Percentiles rank a stretch among this genome's conserved stretches.
Conservation (phyloP, 2,888 invertebrate species). For the Pseudococcus jackbeardsleyi region DNA sequence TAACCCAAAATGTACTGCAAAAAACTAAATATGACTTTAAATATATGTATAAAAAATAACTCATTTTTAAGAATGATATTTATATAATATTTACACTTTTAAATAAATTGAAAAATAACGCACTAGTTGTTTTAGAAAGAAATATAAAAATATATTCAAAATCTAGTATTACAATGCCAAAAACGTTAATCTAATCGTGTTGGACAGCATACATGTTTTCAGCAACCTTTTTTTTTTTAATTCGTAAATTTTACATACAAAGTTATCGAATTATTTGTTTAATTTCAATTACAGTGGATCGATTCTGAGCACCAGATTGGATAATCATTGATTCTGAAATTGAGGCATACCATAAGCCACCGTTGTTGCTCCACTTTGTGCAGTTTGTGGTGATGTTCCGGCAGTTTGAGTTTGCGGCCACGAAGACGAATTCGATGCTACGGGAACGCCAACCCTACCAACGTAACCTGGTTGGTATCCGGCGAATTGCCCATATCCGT, state of each 20-base stretch:
- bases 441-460: constrained; percentile 72
- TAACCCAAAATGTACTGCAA: constrained; percentile 36
- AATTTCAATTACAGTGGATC: neutral
- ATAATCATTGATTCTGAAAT: constrained; percentile 86
- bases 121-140: constrained; percentile 50
- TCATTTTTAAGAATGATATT: constrained; percentile 47
- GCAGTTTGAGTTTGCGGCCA: constrained; percentile 73
- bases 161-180: constrained; percentile 56
- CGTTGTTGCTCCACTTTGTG: constrained; percentile 70
- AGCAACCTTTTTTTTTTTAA: constrained; percentile 11
- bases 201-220: neutral
- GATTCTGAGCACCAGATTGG: constrained; percentile 30
- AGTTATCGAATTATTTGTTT: constrained; percentile 37
- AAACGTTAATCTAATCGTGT: constrained; percentile 37
- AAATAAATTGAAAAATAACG: constrained; percentile 40
- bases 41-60: constrained; percentile 52
- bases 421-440: constrained; percentile 66
- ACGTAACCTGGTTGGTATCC: constrained; percentile 71
- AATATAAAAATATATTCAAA: constrained; percentile 59
- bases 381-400: constrained; percentile 75
- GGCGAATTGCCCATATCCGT: constrained; percentile 72
- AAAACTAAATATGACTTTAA: constrained; percentile 53
- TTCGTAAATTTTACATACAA: constrained; percentile 18
- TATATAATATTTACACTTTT: constrained; percentile 38
- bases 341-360: constrained; percentile 80